Evolutionary conservation across 2,113 vertebrate genomes (phyloP).

Genomic region (Cariama cristata): DNA sequence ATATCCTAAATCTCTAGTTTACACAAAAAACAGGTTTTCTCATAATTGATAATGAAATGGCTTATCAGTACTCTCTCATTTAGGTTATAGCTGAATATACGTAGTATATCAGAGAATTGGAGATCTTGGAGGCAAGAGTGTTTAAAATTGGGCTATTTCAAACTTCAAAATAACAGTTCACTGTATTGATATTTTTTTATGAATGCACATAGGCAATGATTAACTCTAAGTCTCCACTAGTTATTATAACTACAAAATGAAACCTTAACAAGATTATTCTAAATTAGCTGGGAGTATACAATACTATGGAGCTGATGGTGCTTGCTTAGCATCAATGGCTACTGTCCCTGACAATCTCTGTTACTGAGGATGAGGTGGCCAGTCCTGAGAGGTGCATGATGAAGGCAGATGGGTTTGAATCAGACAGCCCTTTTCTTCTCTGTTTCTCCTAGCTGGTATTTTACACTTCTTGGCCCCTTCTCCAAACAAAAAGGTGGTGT

Average conservation of each 20-base stretch:
- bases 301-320: background rate
- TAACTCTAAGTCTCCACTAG: background rate
- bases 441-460: background rate
- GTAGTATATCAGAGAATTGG: background rate
- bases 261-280: background rate
- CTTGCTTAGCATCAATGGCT: background rate
- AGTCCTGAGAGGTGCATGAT: background rate
- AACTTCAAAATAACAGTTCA: background rate
- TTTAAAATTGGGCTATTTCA: background rate
- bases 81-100: background rate
- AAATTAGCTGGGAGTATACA: background rate
- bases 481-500: background rate
- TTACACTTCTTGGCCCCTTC: background rate
- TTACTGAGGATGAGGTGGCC: background rate
- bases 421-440: background rate
- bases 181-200: background rate
- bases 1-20: background rate
- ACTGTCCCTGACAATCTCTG: background rate
- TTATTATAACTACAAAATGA: background rate
- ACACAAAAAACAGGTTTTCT: background rate
- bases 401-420: background rate
- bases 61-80: background rate
- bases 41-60: background rate
- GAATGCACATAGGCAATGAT: background rate
- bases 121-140: background rate